Evolutionary conservation across 2,113 vertebrate species (phyloP), one percentile per base, ranked within the genome.

Genomic region (Myodes glareolus): DNA sequence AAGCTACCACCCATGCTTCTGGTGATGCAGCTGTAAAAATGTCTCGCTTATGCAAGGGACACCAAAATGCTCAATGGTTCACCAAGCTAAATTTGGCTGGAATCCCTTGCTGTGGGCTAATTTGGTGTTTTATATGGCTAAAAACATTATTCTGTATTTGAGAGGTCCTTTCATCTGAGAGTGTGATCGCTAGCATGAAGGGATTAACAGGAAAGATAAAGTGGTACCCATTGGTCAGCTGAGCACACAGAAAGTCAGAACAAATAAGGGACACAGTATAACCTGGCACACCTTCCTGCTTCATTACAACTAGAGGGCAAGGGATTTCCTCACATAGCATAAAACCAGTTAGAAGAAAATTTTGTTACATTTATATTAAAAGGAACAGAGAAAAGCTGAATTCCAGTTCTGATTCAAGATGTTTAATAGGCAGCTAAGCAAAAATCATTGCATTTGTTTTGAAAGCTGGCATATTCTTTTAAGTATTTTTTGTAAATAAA

Each of bases 171-270:
- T 27, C 6, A 23, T 75, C 19, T 0, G 13, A 76, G 6, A 84
- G 16, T 86, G 10, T 87, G 58, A 75, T 63, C 31, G 16, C 1
- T n/a, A 82, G 82, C 77, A 91, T 19, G 73, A 36, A 94, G 91
- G 89, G 31, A 63, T 87, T 75, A 95, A 90, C 31, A 96, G 2
- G 8, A 81, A 87, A 61, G 14, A n/a, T 36, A 88, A 76, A 94
- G 65, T 8, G 70, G 92, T 14, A 65, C 5, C 92, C 45, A 50
- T 88, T 91, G n/a, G 21, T 61, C 77, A 87, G 77, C 61, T 65
- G 47, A 84, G 21, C 39, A 85, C 5, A 82, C 1, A 65, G 33
- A 0, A 77, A 33, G 31, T 78, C 31, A 78, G 7, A 82, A 72
- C 6, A 73, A 58, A 8, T 61, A 29, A 88, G 10, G 31, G 23